Evolutionary conservation across 2,797 vertebrate genomes (phyloP).

Genomic region (Pseudochromis fuscus): DNA sequence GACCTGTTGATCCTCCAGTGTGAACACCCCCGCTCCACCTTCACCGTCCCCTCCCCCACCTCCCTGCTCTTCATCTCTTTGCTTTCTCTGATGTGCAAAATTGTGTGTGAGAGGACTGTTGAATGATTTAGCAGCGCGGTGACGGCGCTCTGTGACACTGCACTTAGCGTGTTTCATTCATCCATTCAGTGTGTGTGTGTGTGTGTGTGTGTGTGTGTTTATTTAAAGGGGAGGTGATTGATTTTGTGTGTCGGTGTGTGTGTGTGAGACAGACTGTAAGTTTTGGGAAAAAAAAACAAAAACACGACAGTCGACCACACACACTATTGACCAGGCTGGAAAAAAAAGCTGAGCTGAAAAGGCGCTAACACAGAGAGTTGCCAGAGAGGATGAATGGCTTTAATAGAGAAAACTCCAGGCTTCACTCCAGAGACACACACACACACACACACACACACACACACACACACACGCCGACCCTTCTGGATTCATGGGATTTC

Average conservation of each 20-base stretch:
- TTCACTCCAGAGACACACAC: conserved; percentile 51
- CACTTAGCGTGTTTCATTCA: conserved; percentile 48
- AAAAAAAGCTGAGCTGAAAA: conserved; percentile 55
- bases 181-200: conserved; percentile 10
- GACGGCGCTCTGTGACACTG: conserved; percentile 54
- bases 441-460: conserved; percentile 18
- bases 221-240: conserved; percentile 42
- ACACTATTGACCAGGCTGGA: conserved; percentile 57
- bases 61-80: conserved; percentile 32
- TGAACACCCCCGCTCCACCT: too few species aligned
- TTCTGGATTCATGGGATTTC: conserved; percentile 63
- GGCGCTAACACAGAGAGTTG: conserved; percentile 53
- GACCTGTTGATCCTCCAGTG: conserved; percentile 59
- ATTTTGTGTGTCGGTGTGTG: conserved; percentile 21
- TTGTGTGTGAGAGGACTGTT: conserved; percentile 62
- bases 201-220: conserved; percentile 32
- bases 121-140: conserved; percentile 66
- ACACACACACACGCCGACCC: conserved; percentile 21
- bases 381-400: conserved; percentile 76
- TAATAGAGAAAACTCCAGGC: conserved; percentile 73
- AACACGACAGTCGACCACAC: conserved; percentile 54
- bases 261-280: conserved; percentile 30
- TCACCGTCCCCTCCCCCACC: too few species aligned
- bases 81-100: conserved; percentile 71
- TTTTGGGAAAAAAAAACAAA: conserved; percentile 43